Percentiles rank a stretch among this genome's conserved stretches.
Conservation (phyloP, 2,113 vertebrate genomes). For the Vulpes ferrilata region DNA sequence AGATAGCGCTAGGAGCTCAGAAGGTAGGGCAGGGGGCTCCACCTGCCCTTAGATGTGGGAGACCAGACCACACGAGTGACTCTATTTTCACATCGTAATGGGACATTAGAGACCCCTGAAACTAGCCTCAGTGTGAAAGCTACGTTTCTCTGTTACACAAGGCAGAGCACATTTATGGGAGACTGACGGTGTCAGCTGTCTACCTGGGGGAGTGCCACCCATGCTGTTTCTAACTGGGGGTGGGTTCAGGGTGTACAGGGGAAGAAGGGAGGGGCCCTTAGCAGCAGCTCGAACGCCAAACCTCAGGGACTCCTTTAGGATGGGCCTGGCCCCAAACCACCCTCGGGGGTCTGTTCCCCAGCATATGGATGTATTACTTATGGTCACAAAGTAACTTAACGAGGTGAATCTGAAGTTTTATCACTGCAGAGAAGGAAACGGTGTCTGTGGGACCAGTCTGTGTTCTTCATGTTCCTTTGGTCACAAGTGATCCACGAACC, state of each 20-base stretch:
- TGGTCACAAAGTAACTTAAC: too few species aligned
- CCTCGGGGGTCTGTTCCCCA: rapidly evolving
- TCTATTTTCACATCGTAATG: too few species aligned
- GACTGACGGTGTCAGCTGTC: not conserved
- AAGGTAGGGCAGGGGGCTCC: not conserved
- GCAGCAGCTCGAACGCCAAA: too few species aligned
- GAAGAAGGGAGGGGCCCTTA: not conserved
- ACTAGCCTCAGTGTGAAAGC: not conserved
- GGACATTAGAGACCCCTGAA: rapidly evolving
- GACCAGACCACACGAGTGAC: rapidly evolving
- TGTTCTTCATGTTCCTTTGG: not conserved
- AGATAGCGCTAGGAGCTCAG: not conserved
- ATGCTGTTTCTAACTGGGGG: not conserved
- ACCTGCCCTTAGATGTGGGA: not conserved
- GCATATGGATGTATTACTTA: rapidly evolving
- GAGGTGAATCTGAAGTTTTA: too few species aligned
- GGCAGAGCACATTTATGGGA: too few species aligned
- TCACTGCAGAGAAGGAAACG: not conserved
- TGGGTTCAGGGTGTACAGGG: rapidly evolving
- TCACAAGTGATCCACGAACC: not conserved
- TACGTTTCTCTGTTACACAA: rapidly evolving
- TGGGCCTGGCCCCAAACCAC: not conserved
- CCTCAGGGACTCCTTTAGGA: not conserved
- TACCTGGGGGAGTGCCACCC: rapidly evolving
- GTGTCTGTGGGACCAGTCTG: too few species aligned